A percentile compares a stretch with the other conserved stretches of the same genome.
Evolutionary conservation across 2,888 invertebrate genomes (phyloP).

Genomic region (Drosophila quinaria): DNA sequence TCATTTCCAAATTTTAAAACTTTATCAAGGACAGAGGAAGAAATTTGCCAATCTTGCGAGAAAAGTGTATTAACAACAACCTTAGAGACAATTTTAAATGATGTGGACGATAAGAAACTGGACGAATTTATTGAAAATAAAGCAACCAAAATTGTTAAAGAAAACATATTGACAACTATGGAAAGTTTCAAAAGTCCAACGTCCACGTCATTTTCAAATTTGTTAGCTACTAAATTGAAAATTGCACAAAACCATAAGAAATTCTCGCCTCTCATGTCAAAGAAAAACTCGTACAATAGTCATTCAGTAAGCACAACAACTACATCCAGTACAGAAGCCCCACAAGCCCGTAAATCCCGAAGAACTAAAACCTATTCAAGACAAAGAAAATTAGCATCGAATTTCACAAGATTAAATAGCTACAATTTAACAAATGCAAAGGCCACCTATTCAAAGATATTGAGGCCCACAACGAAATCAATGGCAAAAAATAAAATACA

Average conservation of each 20-base stretch:
- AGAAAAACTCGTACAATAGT: not conserved
- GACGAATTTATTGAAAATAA: not conserved
- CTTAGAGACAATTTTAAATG: slow-evolving; percentile 2
- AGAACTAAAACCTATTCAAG: slow-evolving; percentile 13
- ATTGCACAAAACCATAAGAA: slow-evolving; percentile 14
- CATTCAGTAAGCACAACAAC: slow-evolving; percentile 1
- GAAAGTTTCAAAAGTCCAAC: not conserved
- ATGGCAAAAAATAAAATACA: slow-evolving; percentile 4
- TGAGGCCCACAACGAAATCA: slow-evolving; percentile 14
- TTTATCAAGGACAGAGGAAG: not conserved
- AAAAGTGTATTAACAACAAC: not conserved
- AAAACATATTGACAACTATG: not conserved
- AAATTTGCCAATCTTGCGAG: not conserved
- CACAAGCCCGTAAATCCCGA: slow-evolving; percentile 1
- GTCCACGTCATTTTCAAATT: not conserved
- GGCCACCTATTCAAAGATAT: slow-evolving; percentile 11
- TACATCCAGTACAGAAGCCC: not conserved
- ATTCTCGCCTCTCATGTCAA: not conserved
- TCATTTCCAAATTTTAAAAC: not conserved
- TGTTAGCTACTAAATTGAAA: slow-evolving; percentile 12
- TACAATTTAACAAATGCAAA: slow-evolving; percentile 20
- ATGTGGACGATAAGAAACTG: slow-evolving; percentile 4
- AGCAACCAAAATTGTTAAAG: not conserved
- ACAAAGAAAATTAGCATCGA: not conserved
- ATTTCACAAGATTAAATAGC: slow-evolving; percentile 18